Evolutionary conservation across 1,140 invertebrate genomes (phyloP).

Genomic region (Drosophila repletoides): DNA sequence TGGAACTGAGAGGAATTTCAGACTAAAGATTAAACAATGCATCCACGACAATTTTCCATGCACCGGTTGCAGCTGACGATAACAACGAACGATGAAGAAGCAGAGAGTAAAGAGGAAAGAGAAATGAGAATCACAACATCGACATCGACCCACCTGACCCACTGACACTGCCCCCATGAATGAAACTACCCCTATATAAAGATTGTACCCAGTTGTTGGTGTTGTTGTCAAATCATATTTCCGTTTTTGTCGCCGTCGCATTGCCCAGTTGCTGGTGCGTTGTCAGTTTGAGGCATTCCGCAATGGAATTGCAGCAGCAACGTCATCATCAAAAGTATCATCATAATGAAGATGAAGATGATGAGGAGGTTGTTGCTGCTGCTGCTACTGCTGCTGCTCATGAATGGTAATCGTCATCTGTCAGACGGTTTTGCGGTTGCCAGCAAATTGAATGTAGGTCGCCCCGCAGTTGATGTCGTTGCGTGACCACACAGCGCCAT

Average conservation of each 20-base stretch:
- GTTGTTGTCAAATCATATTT: conserved; percentile 54
- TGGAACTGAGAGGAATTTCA: background rate
- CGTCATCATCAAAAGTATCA: conserved; percentile 5
- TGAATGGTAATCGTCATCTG: conserved; percentile 66
- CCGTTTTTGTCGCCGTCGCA: conserved; percentile 47
- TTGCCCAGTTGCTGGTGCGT: conserved; percentile 29
- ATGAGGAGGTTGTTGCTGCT: too few relatives aligned
- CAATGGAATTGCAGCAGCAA: conserved; percentile 27
- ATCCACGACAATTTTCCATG: conserved; percentile 29
- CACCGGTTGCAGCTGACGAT: conserved; percentile 1
- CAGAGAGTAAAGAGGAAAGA: too few relatives aligned
- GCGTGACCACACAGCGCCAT: conserved; percentile 71
- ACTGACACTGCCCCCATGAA: conserved; percentile 44
- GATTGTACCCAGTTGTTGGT: conserved; percentile 2
- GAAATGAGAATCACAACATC: background rate
- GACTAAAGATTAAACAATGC: background rate
- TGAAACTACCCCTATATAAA: conserved; percentile 13
- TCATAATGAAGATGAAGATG: conserved; percentile 15
- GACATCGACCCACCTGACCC: conserved; percentile 28
- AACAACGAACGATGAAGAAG: background rate
- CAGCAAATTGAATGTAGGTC: conserved; percentile 78
- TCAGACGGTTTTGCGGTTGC: conserved; percentile 73
- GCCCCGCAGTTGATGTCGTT: conserved; percentile 31
- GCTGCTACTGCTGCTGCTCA: conserved; percentile 14
- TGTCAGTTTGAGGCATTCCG: conserved; percentile 3